Evolutionary conservation across 1,140 invertebrate species (phyloP), one percentile per base, ranked within the genome.

Genomic region (Rhyzopertha dominica): DNA sequence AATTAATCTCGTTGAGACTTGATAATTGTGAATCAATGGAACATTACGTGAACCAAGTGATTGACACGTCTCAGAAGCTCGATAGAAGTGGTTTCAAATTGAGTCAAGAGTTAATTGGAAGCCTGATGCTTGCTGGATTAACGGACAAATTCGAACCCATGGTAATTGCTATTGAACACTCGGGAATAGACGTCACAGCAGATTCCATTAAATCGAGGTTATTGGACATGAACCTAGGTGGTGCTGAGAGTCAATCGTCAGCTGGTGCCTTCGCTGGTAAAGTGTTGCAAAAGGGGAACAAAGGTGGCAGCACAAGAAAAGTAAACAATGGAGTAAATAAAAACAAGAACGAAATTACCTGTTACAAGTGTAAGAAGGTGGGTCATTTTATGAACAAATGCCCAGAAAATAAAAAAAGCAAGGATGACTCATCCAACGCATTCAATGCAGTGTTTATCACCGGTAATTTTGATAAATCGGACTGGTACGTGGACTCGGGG

Each of bases 191-290:
- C 34, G 64, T 71, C 5, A 60, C 55, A 32, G 51, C 56, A n/a
- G 67, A 70, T 36, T 49, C 37, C 4, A 63, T 69, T 20, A 68
- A 69, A 50, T 51, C 61, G 19, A 70, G 68, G 56, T 51, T 69
- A 8, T 28, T 69, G 8, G 54, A 54, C 40, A 59, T 59, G 46
- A 36, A 56, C 12, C 40, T 58, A 40, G 31, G 46, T 47, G 35
- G 45, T 16, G 31, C 10, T 10, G n/a, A n/a, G n/a, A 47, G 13
- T 28, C 22, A 14, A 10, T 20, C 22, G 24, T 20, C 28, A 40
- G 38, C 16, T 19, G 29, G 29, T 28, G 23, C 45, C 4, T 42
- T 46, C 31, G n/a, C 13, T n/a, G 36, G 28, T 18, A 42, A 23
- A 39, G 13, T 12, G 13, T 24, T 13, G 10, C 17, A 43, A 32